Conservation (phyloP, 2,113 vertebrate species). For the Sebastes schlegelii region DNA sequence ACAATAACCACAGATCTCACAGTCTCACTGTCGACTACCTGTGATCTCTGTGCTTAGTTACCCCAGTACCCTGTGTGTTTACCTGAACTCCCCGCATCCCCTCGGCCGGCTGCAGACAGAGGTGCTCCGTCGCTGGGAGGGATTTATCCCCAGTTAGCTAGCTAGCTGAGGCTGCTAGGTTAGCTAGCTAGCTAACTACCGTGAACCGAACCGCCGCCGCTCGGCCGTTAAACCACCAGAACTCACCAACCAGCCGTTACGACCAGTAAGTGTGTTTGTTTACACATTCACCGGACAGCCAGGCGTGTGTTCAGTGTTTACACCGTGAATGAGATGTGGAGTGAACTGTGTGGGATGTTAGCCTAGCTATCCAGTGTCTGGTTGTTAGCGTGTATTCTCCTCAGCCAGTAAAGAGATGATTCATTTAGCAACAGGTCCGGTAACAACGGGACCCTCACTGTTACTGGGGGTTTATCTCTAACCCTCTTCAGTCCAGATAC, state of each 20-base stretch:
- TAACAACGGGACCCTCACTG: not conserved
- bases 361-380: slow-evolving; percentile 10
- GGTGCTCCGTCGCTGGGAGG: slow-evolving; percentile 66
- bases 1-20: slow-evolving; percentile 64
- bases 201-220: slow-evolving; percentile 36
- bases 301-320: not conserved
- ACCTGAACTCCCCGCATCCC: slow-evolving; percentile 39
- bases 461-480: not conserved
- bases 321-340: not conserved
- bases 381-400: slow-evolving; percentile 14
- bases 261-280: slow-evolving; percentile 60
- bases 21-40: slow-evolving; percentile 58
- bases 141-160: slow-evolving; percentile 76
- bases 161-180: slow-evolving; percentile 70
- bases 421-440: not conserved
- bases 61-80: slow-evolving; percentile 36
- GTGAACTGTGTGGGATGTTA: not conserved
- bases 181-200: slow-evolving; percentile 56
- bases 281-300: not conserved
- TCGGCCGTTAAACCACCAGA: slow-evolving; percentile 16
- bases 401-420: not conserved
- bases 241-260: slow-evolving; percentile 25
- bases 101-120: slow-evolving; percentile 51
- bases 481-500: accelerated
- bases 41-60: slow-evolving; percentile 60